Evolutionary conservation across 2,888 invertebrate genomes (phyloP).

Genomic region (Nephrotoma flavescens): DNA sequence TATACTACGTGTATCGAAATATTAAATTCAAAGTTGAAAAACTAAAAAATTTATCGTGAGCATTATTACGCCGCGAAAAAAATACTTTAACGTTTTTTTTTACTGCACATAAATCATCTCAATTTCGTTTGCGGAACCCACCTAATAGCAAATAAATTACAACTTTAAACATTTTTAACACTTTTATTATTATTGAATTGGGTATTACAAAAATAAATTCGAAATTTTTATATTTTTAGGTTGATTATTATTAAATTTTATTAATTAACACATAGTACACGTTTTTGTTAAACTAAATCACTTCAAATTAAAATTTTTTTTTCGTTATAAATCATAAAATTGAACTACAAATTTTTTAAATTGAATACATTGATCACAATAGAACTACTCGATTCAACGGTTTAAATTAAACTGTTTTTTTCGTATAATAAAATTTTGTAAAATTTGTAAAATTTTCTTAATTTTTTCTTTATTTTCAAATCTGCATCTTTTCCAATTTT

Average conservation of each 20-base stretch:
- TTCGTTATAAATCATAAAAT: neutral
- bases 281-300: neutral
- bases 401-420: neutral
- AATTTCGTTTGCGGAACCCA: neutral
- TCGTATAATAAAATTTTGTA: neutral
- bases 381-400: neutral
- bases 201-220: neutral
- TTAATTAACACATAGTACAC: neutral
- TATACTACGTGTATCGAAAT: neutral
- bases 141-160: neutral
- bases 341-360: neutral
- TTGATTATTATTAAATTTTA: neutral
- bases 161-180: neutral
- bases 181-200: neutral
- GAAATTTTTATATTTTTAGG: neutral
- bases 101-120: neutral
- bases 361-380: neutral
- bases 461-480: neutral
- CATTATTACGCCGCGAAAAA: neutral
- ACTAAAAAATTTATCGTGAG: neutral
- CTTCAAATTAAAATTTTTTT: neutral
- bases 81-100: neutral
- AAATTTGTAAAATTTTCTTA: neutral
- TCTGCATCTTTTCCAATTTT: neutral
- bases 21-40: neutral